Evolutionary conservation across 2,113 vertebrate species (phyloP).

Genomic region (Cynopterus brachyotis): DNA sequence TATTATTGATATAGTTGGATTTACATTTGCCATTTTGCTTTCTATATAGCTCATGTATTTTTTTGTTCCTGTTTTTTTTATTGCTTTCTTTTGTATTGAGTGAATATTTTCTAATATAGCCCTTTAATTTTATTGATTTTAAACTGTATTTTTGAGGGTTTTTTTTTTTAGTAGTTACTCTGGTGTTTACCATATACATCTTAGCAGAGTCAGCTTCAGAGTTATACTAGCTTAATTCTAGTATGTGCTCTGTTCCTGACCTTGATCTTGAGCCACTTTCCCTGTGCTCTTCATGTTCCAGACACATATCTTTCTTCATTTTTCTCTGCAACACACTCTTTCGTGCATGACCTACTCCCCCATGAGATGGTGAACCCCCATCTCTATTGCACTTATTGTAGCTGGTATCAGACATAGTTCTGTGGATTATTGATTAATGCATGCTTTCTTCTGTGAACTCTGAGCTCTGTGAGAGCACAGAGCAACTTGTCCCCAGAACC

Average conservation of each 20-base stretch:
- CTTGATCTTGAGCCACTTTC: background rate
- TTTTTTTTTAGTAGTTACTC: background rate
- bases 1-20: background rate
- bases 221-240: background rate
- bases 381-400: background rate
- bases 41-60: background rate
- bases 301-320: background rate
- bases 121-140: background rate
- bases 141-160: background rate
- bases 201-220: background rate
- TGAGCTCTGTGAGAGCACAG: background rate
- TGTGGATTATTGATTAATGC: background rate
- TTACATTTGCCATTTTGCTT: constrained; percentile 1
- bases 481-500: background rate
- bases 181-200: background rate
- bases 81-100: background rate
- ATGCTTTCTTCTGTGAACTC: background rate
- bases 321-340: background rate
- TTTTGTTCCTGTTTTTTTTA: background rate
- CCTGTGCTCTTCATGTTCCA: background rate
- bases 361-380: background rate
- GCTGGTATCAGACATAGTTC: background rate
- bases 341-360: background rate
- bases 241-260: background rate
- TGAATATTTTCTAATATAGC: background rate